Evolutionary conservation across 2,888 invertebrate species (phyloP).

Genomic region (Microctonus hyperodae): DNA sequence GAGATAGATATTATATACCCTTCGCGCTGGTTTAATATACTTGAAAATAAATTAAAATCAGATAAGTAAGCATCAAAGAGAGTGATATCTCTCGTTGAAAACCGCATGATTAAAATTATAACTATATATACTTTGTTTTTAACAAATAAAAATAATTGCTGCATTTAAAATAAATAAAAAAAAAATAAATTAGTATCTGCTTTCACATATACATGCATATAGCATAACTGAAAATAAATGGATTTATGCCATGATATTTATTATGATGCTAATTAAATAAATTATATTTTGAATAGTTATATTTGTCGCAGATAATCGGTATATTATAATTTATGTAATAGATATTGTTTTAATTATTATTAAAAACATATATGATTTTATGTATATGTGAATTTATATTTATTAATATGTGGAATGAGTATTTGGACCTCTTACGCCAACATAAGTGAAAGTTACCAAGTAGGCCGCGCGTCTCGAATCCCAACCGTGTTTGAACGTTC

Average conservation of each 20-base stretch:
- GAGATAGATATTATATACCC: conserved; percentile 28
- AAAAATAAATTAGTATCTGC: conserved; percentile 4
- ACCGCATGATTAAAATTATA: neutral
- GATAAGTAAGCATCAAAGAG: conserved; percentile 3
- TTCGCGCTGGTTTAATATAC: no score
- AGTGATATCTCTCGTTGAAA: conserved; percentile 1
- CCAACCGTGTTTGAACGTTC: conserved; percentile 49
- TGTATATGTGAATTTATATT: neutral
- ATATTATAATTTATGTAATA: neutral
- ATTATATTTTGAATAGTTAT: neutral
- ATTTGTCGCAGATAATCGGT: neutral
- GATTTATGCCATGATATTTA: neutral
- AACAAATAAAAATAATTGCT: neutral
- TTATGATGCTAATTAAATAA: neutral
- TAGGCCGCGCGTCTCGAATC: conserved; percentile 58
- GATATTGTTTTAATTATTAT: neutral
- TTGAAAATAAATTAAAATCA: conserved; percentile 1
- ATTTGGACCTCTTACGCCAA: conserved; percentile 60
- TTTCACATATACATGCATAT: neutral
- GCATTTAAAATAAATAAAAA: no score
- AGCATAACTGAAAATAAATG: neutral
- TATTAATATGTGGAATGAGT: conserved; percentile 35
- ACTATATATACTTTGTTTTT: neutral
- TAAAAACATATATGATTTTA: neutral
- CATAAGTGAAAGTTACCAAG: conserved; percentile 62